Conservation (phyloP, 1,140 invertebrate genomes). For the Teleopsis dalmanni region DNA sequence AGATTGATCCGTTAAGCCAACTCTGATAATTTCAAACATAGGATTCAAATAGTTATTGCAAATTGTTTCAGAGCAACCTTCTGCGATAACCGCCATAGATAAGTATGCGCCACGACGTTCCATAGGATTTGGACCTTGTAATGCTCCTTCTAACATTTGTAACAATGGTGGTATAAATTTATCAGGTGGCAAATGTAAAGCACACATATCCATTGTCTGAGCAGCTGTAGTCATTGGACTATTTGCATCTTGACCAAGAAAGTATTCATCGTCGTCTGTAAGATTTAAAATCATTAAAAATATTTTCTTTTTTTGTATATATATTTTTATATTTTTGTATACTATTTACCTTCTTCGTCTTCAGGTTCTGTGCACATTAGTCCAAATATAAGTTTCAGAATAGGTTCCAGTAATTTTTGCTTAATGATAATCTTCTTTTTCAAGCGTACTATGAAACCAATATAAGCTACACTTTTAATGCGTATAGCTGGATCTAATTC, state of each 20-base stretch:
- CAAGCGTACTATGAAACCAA: conserved; percentile 55
- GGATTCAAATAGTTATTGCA: conserved; percentile 61
- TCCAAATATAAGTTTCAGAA: conserved; percentile 59
- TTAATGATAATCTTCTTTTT: conserved; percentile 72
- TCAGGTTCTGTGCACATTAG: conserved; percentile 56
- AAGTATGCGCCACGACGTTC: conserved; percentile 64
- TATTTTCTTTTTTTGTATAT: neutral
- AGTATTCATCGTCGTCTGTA: conserved; percentile 54
- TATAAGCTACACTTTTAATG: conserved; percentile 59
- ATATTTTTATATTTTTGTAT: neutral
- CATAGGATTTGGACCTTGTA: conserved; percentile 52
- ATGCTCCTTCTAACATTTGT: conserved; percentile 53
- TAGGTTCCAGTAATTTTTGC: conserved; percentile 63
- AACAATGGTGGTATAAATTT: conserved; percentile 65
- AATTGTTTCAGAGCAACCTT: conserved; percentile 74
- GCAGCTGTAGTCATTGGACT: conserved; percentile 59
- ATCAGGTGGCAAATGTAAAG: conserved; percentile 68
- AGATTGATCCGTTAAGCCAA: conserved; percentile 59
- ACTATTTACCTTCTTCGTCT: conserved; percentile 9
- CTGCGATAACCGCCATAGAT: conserved; percentile 65
- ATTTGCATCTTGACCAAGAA: conserved; percentile 51
- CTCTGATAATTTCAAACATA: conserved; percentile 61
- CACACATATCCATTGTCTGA: conserved; percentile 68
- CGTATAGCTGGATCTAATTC: conserved; percentile 52
- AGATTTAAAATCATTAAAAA: neutral